Evolutionary conservation across 2,797 vertebrate genomes (phyloP), one percentile per base, ranked within the genome.

Genomic region (Triplophysa bombifrons): DNA sequence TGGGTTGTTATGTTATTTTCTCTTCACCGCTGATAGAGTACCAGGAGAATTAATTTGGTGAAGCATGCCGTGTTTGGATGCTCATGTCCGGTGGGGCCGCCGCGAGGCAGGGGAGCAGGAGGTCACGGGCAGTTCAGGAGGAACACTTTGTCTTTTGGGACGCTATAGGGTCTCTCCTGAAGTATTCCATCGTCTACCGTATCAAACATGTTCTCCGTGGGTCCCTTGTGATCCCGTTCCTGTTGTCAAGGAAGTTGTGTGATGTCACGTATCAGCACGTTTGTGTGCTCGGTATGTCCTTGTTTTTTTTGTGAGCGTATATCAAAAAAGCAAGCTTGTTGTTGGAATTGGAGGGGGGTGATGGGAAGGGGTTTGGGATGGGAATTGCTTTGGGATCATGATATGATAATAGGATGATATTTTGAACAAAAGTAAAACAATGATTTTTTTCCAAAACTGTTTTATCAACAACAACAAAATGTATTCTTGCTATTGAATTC

Each of bases 121-220:
- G 82, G 84, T 86, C 75, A 82, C n/a, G 34, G 11, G 56, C 63
- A 80, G 84, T 84, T 86, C 80, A 79, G 78, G 68, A 58, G 61
- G 51, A 60, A 51, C 75, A 74, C 34, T 41, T 44, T 22, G 48
- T 77, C 74, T 61, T 44, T 13, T 53, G 69, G 61, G 77, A 79
- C 14, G 7, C 69, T 55, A 11, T 17, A n/a, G 20, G 69, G 63
- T n/a, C 22, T 80, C 51, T 67, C 69, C 75, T 76, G 19, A 41
- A 74, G 66, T 48, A 20, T 25, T 70, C 53, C 38, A 60, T 5
- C n/a, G 0, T 55, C 41, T 50, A 44, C 44, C 11, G 1, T 22
- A 14, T 44, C 16, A 9, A 55, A 69, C 70, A 69, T 2, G 50
- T 74, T 61, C 75, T 82, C 44, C 41, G 6, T 30, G 65, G 71